Conservation (phyloP, 64 coral and sea anemone genomes). For the Exaiptasia diaphana region DNA sequence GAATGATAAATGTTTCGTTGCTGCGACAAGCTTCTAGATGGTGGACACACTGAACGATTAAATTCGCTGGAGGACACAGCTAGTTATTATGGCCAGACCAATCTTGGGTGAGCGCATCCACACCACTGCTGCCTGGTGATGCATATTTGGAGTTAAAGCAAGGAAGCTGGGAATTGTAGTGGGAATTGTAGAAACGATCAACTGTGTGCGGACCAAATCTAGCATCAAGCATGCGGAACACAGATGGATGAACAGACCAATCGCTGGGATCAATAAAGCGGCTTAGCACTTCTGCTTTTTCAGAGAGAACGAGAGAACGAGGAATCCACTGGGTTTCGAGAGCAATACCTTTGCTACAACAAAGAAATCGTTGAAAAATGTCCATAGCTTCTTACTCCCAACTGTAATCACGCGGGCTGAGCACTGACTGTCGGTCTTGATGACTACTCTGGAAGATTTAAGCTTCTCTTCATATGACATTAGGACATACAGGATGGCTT, state of each 20-base stretch:
- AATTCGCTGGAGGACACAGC: constrained; percentile 36
- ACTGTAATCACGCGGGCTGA: constrained; percentile 10
- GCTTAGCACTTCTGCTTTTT: constrained; percentile 41
- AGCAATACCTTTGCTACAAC: not conserved
- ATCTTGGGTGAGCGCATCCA: constrained; percentile 58
- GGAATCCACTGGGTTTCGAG: constrained; percentile 37
- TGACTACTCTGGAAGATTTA: not conserved
- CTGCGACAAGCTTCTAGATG: not conserved
- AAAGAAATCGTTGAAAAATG: constrained; percentile 35
- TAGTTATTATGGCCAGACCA: constrained; percentile 55
- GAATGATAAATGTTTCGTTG: constrained; percentile 35
- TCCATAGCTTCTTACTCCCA: constrained; percentile 1
- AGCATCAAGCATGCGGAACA: constrained; percentile 26
- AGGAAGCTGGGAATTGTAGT: constrained; percentile 53
- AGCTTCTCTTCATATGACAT: not conserved
- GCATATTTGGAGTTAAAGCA: constrained; percentile 61
- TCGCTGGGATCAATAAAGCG: constrained; percentile 41
- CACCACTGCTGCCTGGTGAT: constrained; percentile 31
- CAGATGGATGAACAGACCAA: constrained; percentile 40
- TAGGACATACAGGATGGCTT: constrained; percentile 22
- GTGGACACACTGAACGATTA: constrained; percentile 35
- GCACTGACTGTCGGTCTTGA: not conserved
- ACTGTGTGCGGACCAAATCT: constrained; percentile 47
- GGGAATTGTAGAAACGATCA: constrained; percentile 40
- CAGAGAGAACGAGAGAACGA: not conserved